phyloP scores from a whole-genome alignment of 2,888 invertebrate species.

The Chymomyza fuscimana region DNA sequence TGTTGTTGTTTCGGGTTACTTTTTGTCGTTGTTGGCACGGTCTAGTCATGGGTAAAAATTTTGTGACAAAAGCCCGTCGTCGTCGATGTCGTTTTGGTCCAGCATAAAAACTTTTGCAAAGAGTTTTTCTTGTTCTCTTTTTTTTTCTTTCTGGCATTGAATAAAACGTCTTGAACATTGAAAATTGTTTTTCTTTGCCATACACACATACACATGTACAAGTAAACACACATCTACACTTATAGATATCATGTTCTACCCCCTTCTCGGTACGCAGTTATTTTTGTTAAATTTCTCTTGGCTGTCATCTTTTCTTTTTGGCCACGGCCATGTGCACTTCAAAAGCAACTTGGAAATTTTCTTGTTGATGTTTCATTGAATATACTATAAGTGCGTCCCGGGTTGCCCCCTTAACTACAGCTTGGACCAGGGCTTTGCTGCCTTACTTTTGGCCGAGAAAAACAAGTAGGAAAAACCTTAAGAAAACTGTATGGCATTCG shows the following conservation, averaged over 20 bases:
- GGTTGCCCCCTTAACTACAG: not conserved
- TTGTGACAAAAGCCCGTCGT: constrained; percentile 52
- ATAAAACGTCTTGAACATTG: constrained; percentile 70
- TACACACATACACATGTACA: constrained; percentile 28
- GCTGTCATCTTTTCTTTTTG: constrained; percentile 52
- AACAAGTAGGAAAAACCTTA: not conserved
- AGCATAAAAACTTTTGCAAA: constrained; percentile 47
- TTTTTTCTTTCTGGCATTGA: constrained; percentile 57
- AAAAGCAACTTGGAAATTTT: constrained; percentile 48
- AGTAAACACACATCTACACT: constrained; percentile 17
- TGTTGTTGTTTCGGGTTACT: constrained; percentile 20
- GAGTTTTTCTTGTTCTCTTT: constrained; percentile 38
- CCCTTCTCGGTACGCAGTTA: constrained; percentile 36
- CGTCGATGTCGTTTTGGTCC: constrained; percentile 22
- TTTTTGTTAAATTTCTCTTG: constrained; percentile 56
- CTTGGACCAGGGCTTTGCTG: not conserved
- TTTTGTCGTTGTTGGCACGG: constrained; percentile 43
- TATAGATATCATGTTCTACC: not conserved
- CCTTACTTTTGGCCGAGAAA: constrained; percentile 11
- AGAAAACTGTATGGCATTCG: not conserved
- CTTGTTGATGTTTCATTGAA: constrained; percentile 55
- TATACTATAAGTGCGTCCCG: constrained; percentile 12
- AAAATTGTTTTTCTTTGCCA: constrained; percentile 69
- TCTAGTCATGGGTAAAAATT: constrained; percentile 63
- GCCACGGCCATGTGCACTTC: constrained; percentile 53